Percentiles rank a stretch among this genome's conserved stretches.
Evolutionary conservation across 92 coral and sea anemone species (phyloP).

Genomic region (Paragorgia papillata): DNA sequence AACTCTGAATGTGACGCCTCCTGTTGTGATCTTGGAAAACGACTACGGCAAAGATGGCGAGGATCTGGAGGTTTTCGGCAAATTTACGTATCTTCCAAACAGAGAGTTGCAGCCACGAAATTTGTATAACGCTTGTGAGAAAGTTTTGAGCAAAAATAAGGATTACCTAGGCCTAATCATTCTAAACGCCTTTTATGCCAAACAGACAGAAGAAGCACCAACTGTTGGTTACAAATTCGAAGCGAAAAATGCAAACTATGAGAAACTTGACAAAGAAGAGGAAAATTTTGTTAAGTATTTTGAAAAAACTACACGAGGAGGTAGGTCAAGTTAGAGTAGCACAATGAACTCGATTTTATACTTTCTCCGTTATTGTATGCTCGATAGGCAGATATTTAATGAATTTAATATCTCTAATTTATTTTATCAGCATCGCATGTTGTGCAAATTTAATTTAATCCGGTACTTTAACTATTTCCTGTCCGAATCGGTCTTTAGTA

Average conservation of each 20-base stretch:
- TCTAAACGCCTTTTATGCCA: background rate
- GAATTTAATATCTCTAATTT: too few species aligned
- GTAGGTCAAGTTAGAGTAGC: background rate
- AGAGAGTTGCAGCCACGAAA: slow-evolving; percentile 5
- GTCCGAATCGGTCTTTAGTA: too few species aligned
- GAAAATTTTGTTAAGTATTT: background rate
- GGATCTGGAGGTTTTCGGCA: slow-evolving; percentile 7
- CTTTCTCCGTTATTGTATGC: too few species aligned
- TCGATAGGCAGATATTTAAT: too few species aligned
- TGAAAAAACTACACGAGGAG: slow-evolving; percentile 1
- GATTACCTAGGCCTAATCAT: slow-evolving; percentile 6
- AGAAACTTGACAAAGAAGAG: slow-evolving; percentile 1
- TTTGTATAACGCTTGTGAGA: slow-evolving; percentile 13
- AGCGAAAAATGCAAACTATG: background rate
- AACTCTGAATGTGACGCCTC: slow-evolving; percentile 4
- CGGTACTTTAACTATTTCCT: too few species aligned
- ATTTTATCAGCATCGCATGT: too few species aligned
- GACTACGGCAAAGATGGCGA: background rate
- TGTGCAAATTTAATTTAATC: too few species aligned
- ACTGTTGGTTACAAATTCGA: background rate
- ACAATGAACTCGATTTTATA: too few species aligned
- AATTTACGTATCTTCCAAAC: slow-evolving; percentile 16
- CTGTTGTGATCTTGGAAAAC: slow-evolving; percentile 16
- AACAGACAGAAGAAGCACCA: background rate
- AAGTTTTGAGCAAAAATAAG: background rate